phyloP scores from a whole-genome alignment of 2,113 vertebrate genomes.

The Melanocharis versteri region DNA sequence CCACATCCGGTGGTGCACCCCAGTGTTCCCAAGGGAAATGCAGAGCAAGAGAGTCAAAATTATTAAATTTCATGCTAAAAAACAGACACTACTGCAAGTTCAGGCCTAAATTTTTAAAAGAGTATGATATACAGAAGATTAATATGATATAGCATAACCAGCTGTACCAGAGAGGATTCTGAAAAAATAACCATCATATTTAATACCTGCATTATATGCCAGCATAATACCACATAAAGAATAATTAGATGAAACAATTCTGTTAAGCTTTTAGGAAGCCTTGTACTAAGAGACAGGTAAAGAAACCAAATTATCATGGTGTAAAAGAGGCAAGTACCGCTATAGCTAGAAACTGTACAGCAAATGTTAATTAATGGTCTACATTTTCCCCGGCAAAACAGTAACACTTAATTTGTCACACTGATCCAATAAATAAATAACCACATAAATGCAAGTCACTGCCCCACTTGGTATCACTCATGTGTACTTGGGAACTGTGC shows the following conservation, averaged over 20 bases:
- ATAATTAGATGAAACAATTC: not conserved
- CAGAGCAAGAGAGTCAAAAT: not conserved
- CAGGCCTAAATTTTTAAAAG: not conserved
- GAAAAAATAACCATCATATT: not conserved
- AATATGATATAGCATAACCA: not conserved
- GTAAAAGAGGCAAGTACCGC: not conserved
- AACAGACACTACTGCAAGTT: not conserved
- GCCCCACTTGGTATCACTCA: not conserved
- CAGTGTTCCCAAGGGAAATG: not conserved
- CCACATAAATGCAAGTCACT: not conserved
- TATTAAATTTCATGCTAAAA: not conserved
- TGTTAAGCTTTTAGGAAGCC: not conserved
- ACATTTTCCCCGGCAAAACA: not conserved
- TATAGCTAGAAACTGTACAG: not conserved
- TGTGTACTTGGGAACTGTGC: not conserved
- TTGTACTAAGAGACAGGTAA: not conserved
- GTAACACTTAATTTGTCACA: not conserved
- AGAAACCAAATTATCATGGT: not conserved
- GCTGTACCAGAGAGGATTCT: not conserved
- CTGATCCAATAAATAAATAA: not conserved
- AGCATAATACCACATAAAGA: not conserved
- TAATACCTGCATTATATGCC: not conserved
- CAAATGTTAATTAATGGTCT: not conserved
- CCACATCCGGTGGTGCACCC: not conserved
- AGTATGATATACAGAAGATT: not conserved